A percentile compares a stretch with the other conserved stretches of the same genome.
These are phyloP conservation scores for Orussus abietinus DNA, from an alignment of 1,140 invertebrate species.

Conservation along the genomic window DNA sequence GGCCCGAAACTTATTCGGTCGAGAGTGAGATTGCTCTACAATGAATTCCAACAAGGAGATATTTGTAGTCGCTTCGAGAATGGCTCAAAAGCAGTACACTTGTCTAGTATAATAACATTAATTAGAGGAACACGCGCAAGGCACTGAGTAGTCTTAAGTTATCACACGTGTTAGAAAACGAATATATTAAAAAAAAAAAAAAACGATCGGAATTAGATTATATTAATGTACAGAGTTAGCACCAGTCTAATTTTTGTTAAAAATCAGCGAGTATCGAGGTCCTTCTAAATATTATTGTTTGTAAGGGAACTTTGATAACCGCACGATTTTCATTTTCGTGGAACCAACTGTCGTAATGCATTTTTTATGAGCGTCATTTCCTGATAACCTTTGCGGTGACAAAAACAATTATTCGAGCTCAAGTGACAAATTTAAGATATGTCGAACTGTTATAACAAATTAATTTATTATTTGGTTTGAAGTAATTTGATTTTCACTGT, in stretches of 20 bases:
- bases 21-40: slow-evolving; percentile 46
- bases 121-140: slow-evolving; percentile 45
- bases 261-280: slow-evolving; percentile 26
- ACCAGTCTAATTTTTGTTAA: slow-evolving; percentile 36
- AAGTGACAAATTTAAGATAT: too few relatives aligned
- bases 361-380: too few relatives aligned
- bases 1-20: slow-evolving; percentile 45
- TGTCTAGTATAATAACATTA: slow-evolving; percentile 30
- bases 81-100: too few relatives aligned
- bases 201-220: too few relatives aligned
- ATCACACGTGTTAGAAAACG: slow-evolving; percentile 29
- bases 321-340: too few relatives aligned
- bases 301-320: slow-evolving; percentile 19
- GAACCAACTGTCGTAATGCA: too few relatives aligned
- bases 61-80: too few relatives aligned
- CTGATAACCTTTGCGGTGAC: too few relatives aligned
- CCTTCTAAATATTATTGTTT: slow-evolving; percentile 21
- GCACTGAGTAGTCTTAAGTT: slow-evolving; percentile 46
- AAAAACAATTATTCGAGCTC: too few relatives aligned
- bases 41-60: slow-evolving; percentile 44
- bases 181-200: slow-evolving; percentile 29
- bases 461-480: too few relatives aligned
- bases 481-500: too few relatives aligned
- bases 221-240: slow-evolving; percentile 31
- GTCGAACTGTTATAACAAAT: too few relatives aligned